These are phyloP conservation scores for Cyrtonyx montezumae DNA, from an alignment of 2,113 vertebrate genomes.

Conservation along the genomic window DNA sequence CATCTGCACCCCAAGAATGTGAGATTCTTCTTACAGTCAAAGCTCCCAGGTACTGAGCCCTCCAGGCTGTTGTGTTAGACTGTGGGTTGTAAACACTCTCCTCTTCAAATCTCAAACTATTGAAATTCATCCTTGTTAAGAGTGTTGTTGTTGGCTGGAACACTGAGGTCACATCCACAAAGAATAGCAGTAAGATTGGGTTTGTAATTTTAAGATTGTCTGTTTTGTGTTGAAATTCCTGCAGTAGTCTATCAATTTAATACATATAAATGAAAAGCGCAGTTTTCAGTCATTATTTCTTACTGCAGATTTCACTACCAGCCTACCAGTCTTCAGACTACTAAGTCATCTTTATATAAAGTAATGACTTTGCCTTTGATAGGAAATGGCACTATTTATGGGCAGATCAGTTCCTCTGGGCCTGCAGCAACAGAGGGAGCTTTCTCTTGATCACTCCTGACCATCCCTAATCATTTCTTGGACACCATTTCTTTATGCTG, in stretches of 20 bases:
- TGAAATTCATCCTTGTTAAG: background rate
- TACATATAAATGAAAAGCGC: background rate
- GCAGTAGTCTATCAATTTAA: background rate
- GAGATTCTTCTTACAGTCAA: background rate
- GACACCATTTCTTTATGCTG: background rate
- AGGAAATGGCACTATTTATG: background rate
- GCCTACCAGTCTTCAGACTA: background rate
- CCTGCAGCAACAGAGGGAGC: background rate
- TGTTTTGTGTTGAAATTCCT: background rate
- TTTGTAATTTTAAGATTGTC: background rate
- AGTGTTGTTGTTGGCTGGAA: background rate
- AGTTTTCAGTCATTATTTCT: background rate
- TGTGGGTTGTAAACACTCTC: background rate
- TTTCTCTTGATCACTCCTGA: background rate
- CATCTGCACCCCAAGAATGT: background rate
- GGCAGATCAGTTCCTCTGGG: background rate
- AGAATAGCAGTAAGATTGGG: background rate
- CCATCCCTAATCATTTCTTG: background rate
- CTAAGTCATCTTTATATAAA: background rate
- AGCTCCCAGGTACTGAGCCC: background rate
- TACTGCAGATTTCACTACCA: background rate
- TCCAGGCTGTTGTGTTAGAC: background rate
- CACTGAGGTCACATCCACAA: background rate
- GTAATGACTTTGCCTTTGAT: background rate
- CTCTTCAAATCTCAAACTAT: background rate